Percentiles rank a stretch among this genome's conserved stretches.
Evolutionary conservation across 64 coral and sea anemone genomes (phyloP).

Genomic region (Montipora capricornis): DNA sequence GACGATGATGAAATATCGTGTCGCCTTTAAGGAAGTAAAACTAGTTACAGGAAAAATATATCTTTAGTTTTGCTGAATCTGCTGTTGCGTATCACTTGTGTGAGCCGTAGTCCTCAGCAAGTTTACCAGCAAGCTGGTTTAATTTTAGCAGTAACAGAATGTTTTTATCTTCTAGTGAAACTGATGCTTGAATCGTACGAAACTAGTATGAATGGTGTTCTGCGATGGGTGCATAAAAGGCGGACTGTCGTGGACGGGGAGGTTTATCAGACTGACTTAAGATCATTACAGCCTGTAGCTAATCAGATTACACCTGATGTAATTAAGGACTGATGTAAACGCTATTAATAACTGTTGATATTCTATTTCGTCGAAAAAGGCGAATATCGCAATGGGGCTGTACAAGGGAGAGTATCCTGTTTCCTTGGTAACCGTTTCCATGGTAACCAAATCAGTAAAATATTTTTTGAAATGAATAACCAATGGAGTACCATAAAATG

Average conservation of each 20-base stretch:
- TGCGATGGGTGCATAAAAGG: constrained; percentile 44
- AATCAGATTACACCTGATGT: constrained; percentile 24
- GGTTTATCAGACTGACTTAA: neutral
- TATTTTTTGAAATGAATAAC: no score
- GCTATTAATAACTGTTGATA: constrained; percentile 1
- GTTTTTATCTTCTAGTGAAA: constrained; percentile 56
- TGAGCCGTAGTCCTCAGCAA: constrained; percentile 19
- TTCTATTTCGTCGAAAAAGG: no score
- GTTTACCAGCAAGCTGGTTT: constrained; percentile 29
- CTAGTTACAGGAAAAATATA: constrained; percentile 22
- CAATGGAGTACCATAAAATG: no score
- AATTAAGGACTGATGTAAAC: constrained; percentile 6
- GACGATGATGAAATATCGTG: constrained; percentile 9
- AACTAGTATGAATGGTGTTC: constrained; percentile 35
- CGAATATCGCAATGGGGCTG: no score
- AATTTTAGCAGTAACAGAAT: constrained; percentile 60
- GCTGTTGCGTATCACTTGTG: neutral
- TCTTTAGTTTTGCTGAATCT: constrained; percentile 4
- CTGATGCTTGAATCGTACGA: constrained; percentile 48
- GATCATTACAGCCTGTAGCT: constrained; percentile 46
- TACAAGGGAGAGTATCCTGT: no score
- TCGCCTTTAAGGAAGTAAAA: constrained; percentile 39
- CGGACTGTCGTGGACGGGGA: constrained; percentile 41
- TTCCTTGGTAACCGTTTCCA: constrained; percentile 8
- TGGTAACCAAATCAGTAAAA: neutral